A percentile compares a stretch with the other conserved stretches of the same genome.
Evolutionary conservation across 1,140 invertebrate genomes (phyloP).

Genomic region (Microplitis mediator): DNA sequence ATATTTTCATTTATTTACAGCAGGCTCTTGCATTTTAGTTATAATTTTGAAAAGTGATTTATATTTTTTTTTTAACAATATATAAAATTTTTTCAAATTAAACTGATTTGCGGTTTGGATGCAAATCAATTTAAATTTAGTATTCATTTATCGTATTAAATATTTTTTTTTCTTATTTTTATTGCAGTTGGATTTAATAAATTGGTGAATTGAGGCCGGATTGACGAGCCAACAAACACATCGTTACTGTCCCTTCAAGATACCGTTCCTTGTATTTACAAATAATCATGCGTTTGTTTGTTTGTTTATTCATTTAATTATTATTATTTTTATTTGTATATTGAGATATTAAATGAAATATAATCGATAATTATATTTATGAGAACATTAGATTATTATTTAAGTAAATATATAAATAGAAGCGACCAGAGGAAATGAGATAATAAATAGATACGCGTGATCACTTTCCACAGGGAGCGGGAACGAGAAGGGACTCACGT

Average conservation of each 20-base stretch:
- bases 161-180: not conserved
- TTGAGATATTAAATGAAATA: not conserved
- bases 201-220: not conserved
- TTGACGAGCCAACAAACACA: slow-evolving; percentile 29
- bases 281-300: slow-evolving; percentile 8
- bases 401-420: not conserved
- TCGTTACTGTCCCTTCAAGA: slow-evolving; percentile 34
- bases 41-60: too few species aligned
- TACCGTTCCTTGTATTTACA: slow-evolving; percentile 30
- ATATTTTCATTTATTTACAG: too few species aligned
- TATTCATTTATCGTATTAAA: not conserved
- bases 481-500: slow-evolving; percentile 57
- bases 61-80: too few species aligned
- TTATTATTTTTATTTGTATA: not conserved
- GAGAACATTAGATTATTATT: not conserved
- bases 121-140: not conserved
- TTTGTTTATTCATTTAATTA: not conserved
- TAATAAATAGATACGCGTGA: slow-evolving; percentile 1
- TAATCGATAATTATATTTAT: not conserved
- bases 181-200: not conserved
- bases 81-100: too few species aligned
- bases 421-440: not conserved
- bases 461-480: slow-evolving; percentile 47
- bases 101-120: not conserved
- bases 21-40: too few species aligned